These are phyloP conservation scores for Erpobdella octoculata DNA, from an alignment of 2,888 invertebrate genomes.

Conservation along the genomic window DNA sequence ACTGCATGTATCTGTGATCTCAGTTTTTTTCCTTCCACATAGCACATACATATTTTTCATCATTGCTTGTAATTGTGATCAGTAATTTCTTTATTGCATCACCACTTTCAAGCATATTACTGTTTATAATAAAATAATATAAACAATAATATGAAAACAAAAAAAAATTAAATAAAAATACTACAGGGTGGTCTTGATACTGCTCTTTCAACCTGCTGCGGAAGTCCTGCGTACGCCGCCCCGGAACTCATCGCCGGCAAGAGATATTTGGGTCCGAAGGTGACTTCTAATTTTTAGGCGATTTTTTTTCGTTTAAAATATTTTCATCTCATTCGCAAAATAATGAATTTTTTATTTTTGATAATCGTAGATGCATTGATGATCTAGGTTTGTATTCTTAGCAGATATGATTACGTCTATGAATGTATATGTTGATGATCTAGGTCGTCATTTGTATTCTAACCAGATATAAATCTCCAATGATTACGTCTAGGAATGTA, in stretches of 20 bases:
- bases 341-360: not conserved
- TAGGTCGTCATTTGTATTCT: not conserved
- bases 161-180: not conserved
- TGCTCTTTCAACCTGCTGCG: conserved; percentile 63
- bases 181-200: not conserved
- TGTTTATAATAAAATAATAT: not conserved
- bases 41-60: too few species aligned
- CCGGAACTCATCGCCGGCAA: conserved; percentile 59
- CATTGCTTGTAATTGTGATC: too few species aligned
- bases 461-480: too few species aligned
- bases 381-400: too few species aligned
- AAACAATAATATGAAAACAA: not conserved
- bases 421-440: not conserved
- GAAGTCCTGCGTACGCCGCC: conserved; percentile 70
- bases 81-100: not conserved
- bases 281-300: conserved; percentile 34
- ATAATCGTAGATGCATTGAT: not conserved
- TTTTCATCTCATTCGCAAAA: not conserved
- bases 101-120: not conserved
- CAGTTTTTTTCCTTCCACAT: too few species aligned
- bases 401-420: too few species aligned
- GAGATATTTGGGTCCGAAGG: conserved; percentile 54
- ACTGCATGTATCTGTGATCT: too few species aligned
- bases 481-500: too few species aligned
- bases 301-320: not conserved